Evolutionary conservation across 2,113 vertebrate genomes (phyloP), one percentile per base, ranked within the genome.

Genomic region (Tenebrosternarchus preto): DNA sequence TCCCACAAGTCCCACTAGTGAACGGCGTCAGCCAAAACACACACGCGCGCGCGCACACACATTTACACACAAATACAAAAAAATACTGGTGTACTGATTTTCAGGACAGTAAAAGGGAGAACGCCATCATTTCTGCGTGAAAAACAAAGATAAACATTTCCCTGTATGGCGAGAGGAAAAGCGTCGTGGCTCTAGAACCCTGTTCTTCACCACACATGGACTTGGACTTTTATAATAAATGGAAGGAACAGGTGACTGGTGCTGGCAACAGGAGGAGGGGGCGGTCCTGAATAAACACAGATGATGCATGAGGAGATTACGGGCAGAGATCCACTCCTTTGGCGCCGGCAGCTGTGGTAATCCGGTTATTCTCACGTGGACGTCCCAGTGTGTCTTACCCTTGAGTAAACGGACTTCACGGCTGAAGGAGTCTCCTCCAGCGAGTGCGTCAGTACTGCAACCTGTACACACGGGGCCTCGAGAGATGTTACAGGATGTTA

Each of bases 241-340:
- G 43, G 53, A 31, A 33, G 68, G 36, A 69, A 59, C 72, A 53
- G 20, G 71, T 50, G 43, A 20, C 78, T 76, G 70, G 53, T 74
- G 63, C 69, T 75, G 63, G 25, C 33, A n/a, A n/a, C 6, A 29
- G 36, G 43, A 69, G 77, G 29, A 50, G 61, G 56, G 77, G 77
- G 33, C 8, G 20, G 36, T 25, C 50, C 11, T 75, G 63, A 76
- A 78, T 75, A 79, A 83, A 79, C 76, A 78, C n/a, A 55, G 19
- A 27, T 36, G 73, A 61, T 74, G 16, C 72, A 59, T 39, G 55
- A 39, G 61, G 29, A 74, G 70, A 78, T 73, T 75, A 83, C 66
- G 73, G 43, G 80, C 73, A 70, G 73, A 27, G 80, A 69, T 81
- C 63, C 63, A 33, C 80, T 78, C 36, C 39, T 53, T 78, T 66